Conservation (phyloP, 2,888 invertebrate genomes). For the Beris chalybata region DNA sequence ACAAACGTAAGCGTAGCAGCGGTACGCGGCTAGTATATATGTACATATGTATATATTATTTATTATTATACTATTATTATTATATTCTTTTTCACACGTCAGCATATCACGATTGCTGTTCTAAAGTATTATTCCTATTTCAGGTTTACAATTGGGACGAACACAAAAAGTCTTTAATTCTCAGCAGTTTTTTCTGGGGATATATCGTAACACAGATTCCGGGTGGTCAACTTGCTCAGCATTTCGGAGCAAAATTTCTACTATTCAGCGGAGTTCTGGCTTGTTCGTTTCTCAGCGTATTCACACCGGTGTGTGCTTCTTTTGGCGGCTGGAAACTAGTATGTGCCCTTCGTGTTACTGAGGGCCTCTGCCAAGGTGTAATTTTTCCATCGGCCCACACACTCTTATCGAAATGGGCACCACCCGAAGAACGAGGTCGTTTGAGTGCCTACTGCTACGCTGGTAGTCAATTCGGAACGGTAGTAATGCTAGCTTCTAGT, state of each 20-base stretch:
- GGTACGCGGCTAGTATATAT: too few species aligned
- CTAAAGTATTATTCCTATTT: conserved; percentile 30
- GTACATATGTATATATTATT: too few species aligned
- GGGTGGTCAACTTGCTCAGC: conserved; percentile 69
- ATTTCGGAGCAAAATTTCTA: conserved; percentile 65
- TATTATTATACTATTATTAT: too few species aligned
- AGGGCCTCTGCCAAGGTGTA: conserved; percentile 70
- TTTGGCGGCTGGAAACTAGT: conserved; percentile 62
- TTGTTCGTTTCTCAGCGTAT: conserved; percentile 66
- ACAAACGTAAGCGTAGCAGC: too few species aligned
- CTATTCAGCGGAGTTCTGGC: conserved; percentile 60
- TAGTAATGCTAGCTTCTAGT: conserved; percentile 70
- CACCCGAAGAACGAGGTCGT: conserved; percentile 68
- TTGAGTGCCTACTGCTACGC: conserved; percentile 69
- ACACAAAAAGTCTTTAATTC: conserved; percentile 60
- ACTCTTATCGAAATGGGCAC: conserved; percentile 71
- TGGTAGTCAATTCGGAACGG: conserved; percentile 78
- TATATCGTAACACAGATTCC: conserved; percentile 66
- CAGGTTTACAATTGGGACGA: conserved; percentile 65
- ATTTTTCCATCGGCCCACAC: conserved; percentile 70
- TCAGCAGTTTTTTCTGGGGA: conserved; percentile 72
- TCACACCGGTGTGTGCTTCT: conserved; percentile 69
- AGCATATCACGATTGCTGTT: conserved; percentile 23
- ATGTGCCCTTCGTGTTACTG: conserved; percentile 64
- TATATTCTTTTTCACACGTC: conserved; percentile 43